A percentile compares a stretch with the other conserved stretches of the same genome.
Conservation (phyloP, 2,797 vertebrate species). For the Scomberomorus guttatus region DNA sequence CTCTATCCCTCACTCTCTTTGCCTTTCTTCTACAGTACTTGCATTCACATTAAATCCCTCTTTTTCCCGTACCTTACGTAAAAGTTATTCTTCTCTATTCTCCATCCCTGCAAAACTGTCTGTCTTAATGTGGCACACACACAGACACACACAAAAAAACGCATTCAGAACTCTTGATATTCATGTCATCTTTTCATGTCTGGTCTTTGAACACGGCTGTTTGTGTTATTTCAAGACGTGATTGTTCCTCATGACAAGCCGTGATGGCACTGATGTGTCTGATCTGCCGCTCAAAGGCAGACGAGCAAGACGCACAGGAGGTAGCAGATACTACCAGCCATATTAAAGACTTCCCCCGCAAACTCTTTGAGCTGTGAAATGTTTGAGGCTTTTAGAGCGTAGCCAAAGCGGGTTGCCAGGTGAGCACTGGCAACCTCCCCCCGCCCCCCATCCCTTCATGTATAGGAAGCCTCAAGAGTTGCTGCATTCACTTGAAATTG, state of each 20-base stretch:
- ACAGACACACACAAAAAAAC: background rate
- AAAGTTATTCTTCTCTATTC: conserved; percentile 47
- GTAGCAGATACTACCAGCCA: conserved; percentile 65
- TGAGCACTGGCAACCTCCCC: conserved; percentile 53
- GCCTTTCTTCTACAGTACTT: conserved; percentile 58
- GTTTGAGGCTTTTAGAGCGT: conserved; percentile 72
- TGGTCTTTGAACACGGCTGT: conserved; percentile 77
- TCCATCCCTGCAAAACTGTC: conserved; percentile 45
- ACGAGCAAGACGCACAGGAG: conserved; percentile 53
- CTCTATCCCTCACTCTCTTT: conserved; percentile 44
- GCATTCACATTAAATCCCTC: conserved; percentile 63
- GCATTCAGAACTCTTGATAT: conserved; percentile 65
- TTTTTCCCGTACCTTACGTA: conserved; percentile 52
- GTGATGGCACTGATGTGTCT: conserved; percentile 74
- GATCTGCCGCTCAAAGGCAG: conserved; percentile 77
- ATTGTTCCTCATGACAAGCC: conserved; percentile 77
- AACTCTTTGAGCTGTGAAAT: conserved; percentile 76
- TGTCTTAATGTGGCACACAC: conserved; percentile 40
- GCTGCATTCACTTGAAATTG: conserved; percentile 78
- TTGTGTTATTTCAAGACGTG: conserved; percentile 79
- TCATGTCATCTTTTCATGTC: conserved; percentile 76
- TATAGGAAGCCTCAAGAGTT: conserved; percentile 70
- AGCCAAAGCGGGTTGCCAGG: conserved; percentile 72
- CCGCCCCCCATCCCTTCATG: conserved; percentile 39
- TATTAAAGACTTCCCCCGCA: conserved; percentile 75